phyloP scores from a whole-genome alignment of 2,888 invertebrate genomes.

The Epiblema foenella region DNA sequence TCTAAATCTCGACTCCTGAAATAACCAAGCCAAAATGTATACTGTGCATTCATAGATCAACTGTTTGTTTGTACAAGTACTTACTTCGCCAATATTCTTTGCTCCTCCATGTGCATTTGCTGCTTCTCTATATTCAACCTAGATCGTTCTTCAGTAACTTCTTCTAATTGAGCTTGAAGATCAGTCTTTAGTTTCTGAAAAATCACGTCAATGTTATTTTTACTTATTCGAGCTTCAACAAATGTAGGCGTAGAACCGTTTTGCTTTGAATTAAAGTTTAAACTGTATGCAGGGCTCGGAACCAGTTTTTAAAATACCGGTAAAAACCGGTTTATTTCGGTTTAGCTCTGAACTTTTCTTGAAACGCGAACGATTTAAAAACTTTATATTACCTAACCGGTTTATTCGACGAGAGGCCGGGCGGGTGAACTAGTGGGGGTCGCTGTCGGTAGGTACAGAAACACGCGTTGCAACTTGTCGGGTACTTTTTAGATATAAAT shows the following conservation, averaged over 20 bases:
- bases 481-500: no score
- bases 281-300: neutral
- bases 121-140: constrained; percentile 75
- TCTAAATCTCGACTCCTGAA: constrained; percentile 79
- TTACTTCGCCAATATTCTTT: constrained; percentile 75
- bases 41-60: neutral
- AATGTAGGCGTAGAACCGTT: no score
- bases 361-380: no score
- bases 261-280: neutral
- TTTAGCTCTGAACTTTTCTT: no score
- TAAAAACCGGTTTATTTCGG: no score
- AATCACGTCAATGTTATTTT: neutral
- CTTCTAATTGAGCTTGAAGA: constrained; percentile 74
- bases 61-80: constrained; percentile 32
- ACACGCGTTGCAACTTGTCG: no score
- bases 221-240: neutral
- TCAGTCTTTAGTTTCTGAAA: constrained; percentile 77
- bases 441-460: no score
- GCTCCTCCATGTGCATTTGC: constrained; percentile 75
- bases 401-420: no score
- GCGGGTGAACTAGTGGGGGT: no score
- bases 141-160: constrained; percentile 72
- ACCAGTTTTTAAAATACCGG: no score
- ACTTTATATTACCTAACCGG: no score
- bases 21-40: constrained; percentile 34